Percentiles rank a stretch among this genome's conserved stretches.
phyloP scores from a whole-genome alignment of 2,113 vertebrate species.

The Zonotrichia leucophrys region DNA sequence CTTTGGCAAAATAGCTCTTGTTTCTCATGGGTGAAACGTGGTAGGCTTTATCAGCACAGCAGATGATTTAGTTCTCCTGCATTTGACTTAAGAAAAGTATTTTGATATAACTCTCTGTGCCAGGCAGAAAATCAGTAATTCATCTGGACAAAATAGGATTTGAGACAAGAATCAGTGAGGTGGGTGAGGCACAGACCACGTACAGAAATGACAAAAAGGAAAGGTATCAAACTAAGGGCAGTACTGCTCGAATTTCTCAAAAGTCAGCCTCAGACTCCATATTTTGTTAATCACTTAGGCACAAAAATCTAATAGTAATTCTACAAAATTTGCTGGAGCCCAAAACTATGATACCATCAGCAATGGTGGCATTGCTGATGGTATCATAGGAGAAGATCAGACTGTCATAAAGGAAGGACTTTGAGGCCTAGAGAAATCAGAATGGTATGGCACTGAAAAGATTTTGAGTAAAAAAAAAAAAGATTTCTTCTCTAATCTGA shows the following conservation, averaged over 20 bases:
- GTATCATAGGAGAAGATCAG: background rate
- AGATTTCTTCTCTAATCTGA: background rate
- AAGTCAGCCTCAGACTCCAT: background rate
- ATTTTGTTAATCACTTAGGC: background rate
- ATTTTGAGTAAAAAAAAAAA: background rate
- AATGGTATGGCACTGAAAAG: background rate
- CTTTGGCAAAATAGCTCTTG: conserved; percentile 30
- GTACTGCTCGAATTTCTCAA: background rate
- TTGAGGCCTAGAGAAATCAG: background rate
- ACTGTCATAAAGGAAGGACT: background rate
- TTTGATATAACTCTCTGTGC: background rate
- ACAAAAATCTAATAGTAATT: background rate
- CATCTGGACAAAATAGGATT: background rate
- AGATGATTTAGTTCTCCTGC: background rate
- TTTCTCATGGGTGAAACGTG: conserved; percentile 10
- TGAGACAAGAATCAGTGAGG: background rate
- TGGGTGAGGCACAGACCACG: background rate
- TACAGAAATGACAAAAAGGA: background rate
- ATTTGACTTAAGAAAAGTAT: background rate
- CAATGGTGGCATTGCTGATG: background rate
- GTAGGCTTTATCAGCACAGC: background rate
- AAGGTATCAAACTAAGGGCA: background rate
- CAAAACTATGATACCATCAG: background rate
- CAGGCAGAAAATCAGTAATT: conserved; percentile 15
- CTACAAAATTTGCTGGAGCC: background rate